These are phyloP conservation scores for Napeogenes sylphis DNA, from an alignment of 2,888 invertebrate species.

Conservation along the genomic window DNA sequence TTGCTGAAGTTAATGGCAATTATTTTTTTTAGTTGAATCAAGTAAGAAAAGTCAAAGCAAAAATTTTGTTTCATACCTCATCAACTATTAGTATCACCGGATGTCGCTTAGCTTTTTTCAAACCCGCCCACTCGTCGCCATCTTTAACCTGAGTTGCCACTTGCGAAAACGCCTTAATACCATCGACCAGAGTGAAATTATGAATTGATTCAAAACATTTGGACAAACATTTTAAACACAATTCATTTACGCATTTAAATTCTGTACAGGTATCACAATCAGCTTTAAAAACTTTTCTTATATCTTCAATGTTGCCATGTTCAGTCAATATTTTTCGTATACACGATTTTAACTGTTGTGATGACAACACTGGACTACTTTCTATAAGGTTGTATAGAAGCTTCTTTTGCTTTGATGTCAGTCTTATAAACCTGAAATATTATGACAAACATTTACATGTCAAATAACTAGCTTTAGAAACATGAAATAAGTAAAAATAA, in stretches of 20 bases:
- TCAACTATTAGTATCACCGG: conserved; percentile 83
- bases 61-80: conserved; percentile 68
- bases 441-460: conserved; percentile 2
- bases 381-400: conserved; percentile 66
- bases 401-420: conserved; percentile 57
- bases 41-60: no score
- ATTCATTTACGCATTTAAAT: conserved; percentile 49
- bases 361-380: conserved; percentile 47
- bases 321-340: conserved; percentile 62
- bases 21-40: no score
- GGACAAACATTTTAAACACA: conserved; percentile 61
- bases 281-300: conserved; percentile 39
- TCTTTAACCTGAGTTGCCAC: conserved; percentile 57
- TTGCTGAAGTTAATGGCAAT: no score
- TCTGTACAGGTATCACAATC: conserved; percentile 52
- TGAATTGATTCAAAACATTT: conserved; percentile 57
- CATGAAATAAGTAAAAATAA: not conserved
- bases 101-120: conserved; percentile 72
- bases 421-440: conserved; percentile 52
- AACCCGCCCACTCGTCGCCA: conserved; percentile 51
- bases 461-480: not conserved
- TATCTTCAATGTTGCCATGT: conserved; percentile 52
- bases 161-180: conserved; percentile 62
- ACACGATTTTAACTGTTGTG: conserved; percentile 58
- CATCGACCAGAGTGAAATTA: conserved; percentile 57